phyloP scores from a whole-genome alignment of 2,888 invertebrate genomes.

The Drosophila parthenogenetica region DNA sequence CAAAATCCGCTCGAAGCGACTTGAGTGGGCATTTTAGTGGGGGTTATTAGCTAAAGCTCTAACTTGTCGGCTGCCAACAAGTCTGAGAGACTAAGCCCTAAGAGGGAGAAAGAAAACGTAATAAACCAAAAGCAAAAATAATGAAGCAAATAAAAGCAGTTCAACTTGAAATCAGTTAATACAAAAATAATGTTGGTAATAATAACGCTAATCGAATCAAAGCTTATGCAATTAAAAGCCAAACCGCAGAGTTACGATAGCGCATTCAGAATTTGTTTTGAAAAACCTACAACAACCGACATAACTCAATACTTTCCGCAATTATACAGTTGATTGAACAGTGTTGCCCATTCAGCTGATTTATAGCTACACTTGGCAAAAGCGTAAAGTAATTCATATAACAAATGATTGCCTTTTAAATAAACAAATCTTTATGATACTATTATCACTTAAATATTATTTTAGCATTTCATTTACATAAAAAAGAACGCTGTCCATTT shows the following conservation, averaged over 20 bases:
- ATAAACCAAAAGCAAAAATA: constrained; percentile 6
- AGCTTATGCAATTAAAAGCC: constrained; percentile 38
- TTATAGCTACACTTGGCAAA: neutral
- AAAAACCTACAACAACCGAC: constrained; percentile 5
- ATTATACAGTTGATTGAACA: constrained; percentile 18
- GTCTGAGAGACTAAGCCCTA: constrained; percentile 49
- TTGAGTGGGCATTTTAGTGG: neutral
- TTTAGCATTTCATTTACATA: no score
- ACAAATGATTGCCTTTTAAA: no score
- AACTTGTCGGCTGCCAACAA: constrained; percentile 54
- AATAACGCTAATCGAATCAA: constrained; percentile 52
- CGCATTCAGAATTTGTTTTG: constrained; percentile 17
- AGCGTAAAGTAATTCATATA: no score
- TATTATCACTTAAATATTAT: no score
- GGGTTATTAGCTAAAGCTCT: constrained; percentile 43
- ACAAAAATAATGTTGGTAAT: constrained; percentile 30
- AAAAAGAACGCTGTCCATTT: no score
- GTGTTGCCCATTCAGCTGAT: neutral
- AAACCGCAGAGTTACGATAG: constrained; percentile 23
- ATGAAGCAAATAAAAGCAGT: constrained; percentile 40
- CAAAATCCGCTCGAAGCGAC: constrained; percentile 38
- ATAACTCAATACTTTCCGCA: constrained; percentile 23
- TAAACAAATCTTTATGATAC: no score
- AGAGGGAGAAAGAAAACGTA: constrained; percentile 23
- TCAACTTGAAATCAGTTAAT: constrained; percentile 52